Evolutionary conservation across 1,140 invertebrate genomes (phyloP).

Genomic region (Drosophila sturtevanti): DNA sequence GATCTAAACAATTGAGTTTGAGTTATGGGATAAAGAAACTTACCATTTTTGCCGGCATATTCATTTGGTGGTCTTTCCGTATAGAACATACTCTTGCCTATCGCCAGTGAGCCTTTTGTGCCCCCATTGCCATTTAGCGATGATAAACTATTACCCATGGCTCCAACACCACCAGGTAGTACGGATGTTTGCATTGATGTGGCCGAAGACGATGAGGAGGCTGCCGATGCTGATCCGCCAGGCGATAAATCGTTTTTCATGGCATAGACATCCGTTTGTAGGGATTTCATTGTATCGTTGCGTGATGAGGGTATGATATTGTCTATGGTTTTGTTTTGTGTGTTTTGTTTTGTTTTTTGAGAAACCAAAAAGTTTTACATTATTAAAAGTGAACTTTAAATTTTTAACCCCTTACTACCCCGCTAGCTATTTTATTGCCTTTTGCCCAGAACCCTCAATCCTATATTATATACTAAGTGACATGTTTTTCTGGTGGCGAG

Average conservation of each 20-base stretch:
- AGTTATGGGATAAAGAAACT: constrained; percentile 20
- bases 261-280: constrained; percentile 78
- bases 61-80: constrained; percentile 82
- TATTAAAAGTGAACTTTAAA: constrained; percentile 34
- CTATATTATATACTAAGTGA: constrained; percentile 24
- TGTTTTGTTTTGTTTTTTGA: neutral
- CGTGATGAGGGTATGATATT: constrained; percentile 77
- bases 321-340: constrained; percentile 41
- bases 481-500: constrained; percentile 61
- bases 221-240: constrained; percentile 55
- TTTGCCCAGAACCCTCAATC: neutral
- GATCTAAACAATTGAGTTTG: neutral
- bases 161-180: constrained; percentile 45
- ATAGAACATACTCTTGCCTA: constrained; percentile 82
- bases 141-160: constrained; percentile 65
- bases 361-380: constrained; percentile 32
- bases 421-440: neutral
- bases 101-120: constrained; percentile 77
- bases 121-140: constrained; percentile 61
- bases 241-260: constrained; percentile 75
- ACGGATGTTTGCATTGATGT: constrained; percentile 70
- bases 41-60: constrained; percentile 63
- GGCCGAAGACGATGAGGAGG: constrained; percentile 59
- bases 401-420: constrained; percentile 43
- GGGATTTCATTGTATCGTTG: constrained; percentile 76